Evolutionary conservation across 2,888 invertebrate species (phyloP), one percentile per base, ranked within the genome.

Genomic region (Sicus ferrugineus): DNA sequence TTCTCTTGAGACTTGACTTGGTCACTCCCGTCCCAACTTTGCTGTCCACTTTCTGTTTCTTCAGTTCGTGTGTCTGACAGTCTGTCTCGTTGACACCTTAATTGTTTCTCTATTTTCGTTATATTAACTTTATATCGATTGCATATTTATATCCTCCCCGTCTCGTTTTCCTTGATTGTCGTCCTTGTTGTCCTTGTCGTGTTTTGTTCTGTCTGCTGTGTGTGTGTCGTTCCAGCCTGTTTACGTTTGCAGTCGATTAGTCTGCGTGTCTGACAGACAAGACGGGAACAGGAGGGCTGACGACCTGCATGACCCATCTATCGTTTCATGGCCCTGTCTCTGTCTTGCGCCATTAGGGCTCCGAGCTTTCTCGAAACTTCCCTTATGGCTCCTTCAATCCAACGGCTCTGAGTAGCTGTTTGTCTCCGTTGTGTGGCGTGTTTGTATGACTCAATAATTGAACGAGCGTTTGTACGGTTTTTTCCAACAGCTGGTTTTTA

Each of bases 221-320:
- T 7, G 23, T 56, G 34, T 64, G 16, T 66, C 42, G 28, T 30
- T 34, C 16, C 21, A 5, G 38, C 34, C 21, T 31, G 46, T 59
- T 31, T 56, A 48, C 59, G 64, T 69, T 46, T 61, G 69, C 62
- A 3, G 14, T 31, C 50, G 54, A 65, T 54, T 64, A 54, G 65
- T 63, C 46, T 66, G 61, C 42, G 62, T 63, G 58, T 30, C 50
- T 62, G 65, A 68, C 66, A 71, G 71, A 71, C 1, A 42, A n/a
- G n/a, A n/a, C n/a, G n/a, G n/a, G n/a, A n/a, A n/a, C n/a, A n/a
- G n/a, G n/a, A n/a, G n/a, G n/a, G n/a, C n/a, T n/a, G n/a, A n/a
- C n/a, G n/a, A n/a, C n/a, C n/a, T n/a, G n/a, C n/a, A n/a, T n/a
- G n/a, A n/a, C n/a, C n/a, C n/a, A n/a, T n/a, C n/a, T n/a, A n/a